phyloP scores from a whole-genome alignment of 2,113 vertebrate genomes.

The Chinchilla lanigera region DNA sequence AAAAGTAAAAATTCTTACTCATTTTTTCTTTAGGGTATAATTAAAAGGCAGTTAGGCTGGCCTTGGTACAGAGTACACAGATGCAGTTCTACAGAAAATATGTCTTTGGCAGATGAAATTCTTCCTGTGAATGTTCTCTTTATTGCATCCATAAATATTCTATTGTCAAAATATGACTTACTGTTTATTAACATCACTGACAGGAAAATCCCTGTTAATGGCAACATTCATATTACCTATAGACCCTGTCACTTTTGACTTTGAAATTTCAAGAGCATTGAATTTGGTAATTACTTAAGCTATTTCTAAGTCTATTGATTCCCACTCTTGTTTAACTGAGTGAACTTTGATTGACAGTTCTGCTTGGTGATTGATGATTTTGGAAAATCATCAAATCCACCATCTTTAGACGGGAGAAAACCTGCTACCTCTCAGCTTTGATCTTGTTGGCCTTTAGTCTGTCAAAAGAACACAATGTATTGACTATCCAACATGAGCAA shows the following conservation, averaged over 20 bases:
- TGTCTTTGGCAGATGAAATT: constrained; percentile 70
- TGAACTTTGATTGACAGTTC: constrained; percentile 68
- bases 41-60: constrained; percentile 73
- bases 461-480: neutral
- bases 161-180: constrained; percentile 79
- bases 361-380: constrained; percentile 47
- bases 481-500: neutral
- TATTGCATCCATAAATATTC: constrained; percentile 83
- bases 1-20: constrained; percentile 63
- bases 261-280: constrained; percentile 63
- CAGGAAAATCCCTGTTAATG: constrained; percentile 76
- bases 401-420: constrained; percentile 12
- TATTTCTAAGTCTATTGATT: constrained; percentile 76
- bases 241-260: constrained; percentile 78
- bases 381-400: constrained; percentile 10
- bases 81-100: constrained; percentile 65
- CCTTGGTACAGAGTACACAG: constrained; percentile 67
- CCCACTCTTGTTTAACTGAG: constrained; percentile 49
- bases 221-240: constrained; percentile 65
- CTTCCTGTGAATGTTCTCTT: constrained; percentile 73
- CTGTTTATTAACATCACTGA: constrained; percentile 79
- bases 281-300: constrained; percentile 76
- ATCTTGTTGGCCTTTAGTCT: neutral
- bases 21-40: constrained; percentile 72
- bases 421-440: neutral